Percentiles rank a stretch among this genome's conserved stretches.
These are phyloP conservation scores for Armadillidium nasatum DNA, from an alignment of 1,140 invertebrate species.

Conservation along the genomic window DNA sequence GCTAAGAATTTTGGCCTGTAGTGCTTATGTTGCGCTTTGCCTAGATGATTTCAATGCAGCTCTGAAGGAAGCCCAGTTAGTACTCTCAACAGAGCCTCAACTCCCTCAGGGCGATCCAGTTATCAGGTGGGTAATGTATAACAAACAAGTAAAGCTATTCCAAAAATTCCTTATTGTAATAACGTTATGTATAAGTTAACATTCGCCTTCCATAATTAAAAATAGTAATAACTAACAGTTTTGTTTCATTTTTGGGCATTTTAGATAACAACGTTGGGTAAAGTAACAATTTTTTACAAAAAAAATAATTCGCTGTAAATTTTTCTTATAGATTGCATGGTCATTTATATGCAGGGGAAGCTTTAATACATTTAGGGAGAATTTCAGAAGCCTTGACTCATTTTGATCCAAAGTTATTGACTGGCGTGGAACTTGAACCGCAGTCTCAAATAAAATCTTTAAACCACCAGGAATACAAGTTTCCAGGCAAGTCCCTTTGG, in stretches of 20 bases:
- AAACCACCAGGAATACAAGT: no score
- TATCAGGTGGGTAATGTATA: slow-evolving; percentile 44
- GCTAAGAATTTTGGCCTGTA: slow-evolving; percentile 68
- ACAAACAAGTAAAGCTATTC: neutral
- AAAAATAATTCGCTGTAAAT: no score
- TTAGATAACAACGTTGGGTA: neutral
- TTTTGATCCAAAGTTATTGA: slow-evolving; percentile 61
- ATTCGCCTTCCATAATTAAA: neutral
- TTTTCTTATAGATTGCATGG: slow-evolving; percentile 65
- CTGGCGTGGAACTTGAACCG: neutral
- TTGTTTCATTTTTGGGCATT: neutral
- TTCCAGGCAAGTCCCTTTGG: no score
- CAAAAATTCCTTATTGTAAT: neutral
- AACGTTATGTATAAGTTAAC: neutral
- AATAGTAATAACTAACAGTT: neutral
- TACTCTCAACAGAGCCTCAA: slow-evolving; percentile 55
- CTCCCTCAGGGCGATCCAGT: slow-evolving; percentile 63
- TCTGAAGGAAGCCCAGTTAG: slow-evolving; percentile 66
- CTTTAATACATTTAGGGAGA: slow-evolving; percentile 75
- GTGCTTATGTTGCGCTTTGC: slow-evolving; percentile 77
- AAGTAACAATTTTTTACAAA: neutral
- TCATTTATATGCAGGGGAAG: slow-evolving; percentile 83
- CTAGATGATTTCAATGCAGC: slow-evolving; percentile 78
- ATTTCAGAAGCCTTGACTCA: slow-evolving; percentile 77
- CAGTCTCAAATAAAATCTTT: no score